Evolutionary conservation across 2,113 vertebrate species (phyloP), one percentile per base, ranked within the genome.

Genomic region (Penelope pileata): DNA sequence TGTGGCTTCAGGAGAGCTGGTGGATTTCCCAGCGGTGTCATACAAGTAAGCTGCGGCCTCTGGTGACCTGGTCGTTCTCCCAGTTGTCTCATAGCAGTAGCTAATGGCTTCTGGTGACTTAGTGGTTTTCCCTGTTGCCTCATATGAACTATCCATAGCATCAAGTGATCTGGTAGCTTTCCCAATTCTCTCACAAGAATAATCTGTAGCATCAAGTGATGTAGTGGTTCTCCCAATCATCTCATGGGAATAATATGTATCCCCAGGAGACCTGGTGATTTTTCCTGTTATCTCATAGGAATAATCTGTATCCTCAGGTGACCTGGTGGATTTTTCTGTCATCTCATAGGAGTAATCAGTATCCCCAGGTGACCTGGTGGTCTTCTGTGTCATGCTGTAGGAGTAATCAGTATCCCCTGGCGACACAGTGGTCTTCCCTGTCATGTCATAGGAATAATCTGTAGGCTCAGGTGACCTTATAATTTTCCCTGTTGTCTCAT

Each of bases 111-210:
- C 98, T 74, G 96, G 95, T 69, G 94, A 95, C 60, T 90, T 95
- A 40, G 67, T 82, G 32, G 86, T 83, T 91, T 97, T 97, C 38
- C 89, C 94, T 62, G 43, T 67, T 62, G 84, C 95, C 48, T 98
- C 98, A 79, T 94, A 97, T n/a, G 96, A 96, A 83, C 97, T 98
- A 79, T 84, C 91, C 21, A 92, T 83, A 54, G 81, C 54, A 80
- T 95, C 95, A 0, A 93, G 94, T 17, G 96, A 97, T 42, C 88
- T 94, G 12, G 70, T 58, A 51, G 79, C 15, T 93, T 89, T 93
- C 30, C 94, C 97, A n/a, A 16, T 93, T 84, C 73, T 88, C 83
- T 98, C 97, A 92, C 92, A 97, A 36, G 95, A 97, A 92, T 97
- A 98, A 73, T 89, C 92, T 66, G 94, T 93, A 53, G 62, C 90